A percentile compares a stretch with the other conserved stretches of the same genome.
phyloP scores from a whole-genome alignment of 2,888 invertebrate genomes.

The Prenolepis imparis region DNA sequence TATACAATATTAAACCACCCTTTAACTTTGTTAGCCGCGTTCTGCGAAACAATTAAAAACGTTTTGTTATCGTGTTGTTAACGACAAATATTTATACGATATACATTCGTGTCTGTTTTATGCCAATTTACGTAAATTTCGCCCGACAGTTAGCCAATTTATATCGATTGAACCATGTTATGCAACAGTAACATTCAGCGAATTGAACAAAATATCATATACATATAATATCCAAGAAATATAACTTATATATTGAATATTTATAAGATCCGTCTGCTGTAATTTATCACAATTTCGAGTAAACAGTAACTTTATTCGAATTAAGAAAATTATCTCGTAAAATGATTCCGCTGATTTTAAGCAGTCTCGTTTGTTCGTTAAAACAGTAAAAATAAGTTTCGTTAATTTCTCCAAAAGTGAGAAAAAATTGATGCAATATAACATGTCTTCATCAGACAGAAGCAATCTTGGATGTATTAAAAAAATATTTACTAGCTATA shows the following conservation, averaged over 20 bases:
- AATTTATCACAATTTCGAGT: slow-evolving; percentile 11
- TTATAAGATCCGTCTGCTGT: neutral
- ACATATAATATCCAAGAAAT: slow-evolving; percentile 13
- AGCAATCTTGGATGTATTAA: neutral
- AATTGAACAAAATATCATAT: neutral
- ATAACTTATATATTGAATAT: neutral
- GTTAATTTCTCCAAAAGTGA: neutral
- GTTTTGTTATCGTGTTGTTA: slow-evolving; percentile 6
- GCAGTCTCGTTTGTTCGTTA: neutral
- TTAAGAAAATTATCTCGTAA: neutral
- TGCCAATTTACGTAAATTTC: slow-evolving; percentile 37
- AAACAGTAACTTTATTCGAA: neutral
- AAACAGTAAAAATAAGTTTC: neutral
- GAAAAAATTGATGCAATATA: neutral
- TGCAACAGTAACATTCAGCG: slow-evolving; percentile 12
- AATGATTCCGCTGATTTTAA: neutral
- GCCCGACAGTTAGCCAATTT: slow-evolving; percentile 46
- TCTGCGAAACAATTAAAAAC: slow-evolving; percentile 48
- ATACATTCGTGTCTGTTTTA: slow-evolving; percentile 44
- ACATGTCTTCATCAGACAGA: neutral
- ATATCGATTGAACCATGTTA: slow-evolving; percentile 33
- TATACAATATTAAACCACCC: slow-evolving; percentile 23
- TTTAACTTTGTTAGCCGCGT: slow-evolving; percentile 17
- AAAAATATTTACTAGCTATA: neutral
- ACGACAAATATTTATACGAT: slow-evolving; percentile 51